phyloP scores from a whole-genome alignment of 2,113 vertebrate species.

The Ictidomys tridecemlineatus region DNA sequence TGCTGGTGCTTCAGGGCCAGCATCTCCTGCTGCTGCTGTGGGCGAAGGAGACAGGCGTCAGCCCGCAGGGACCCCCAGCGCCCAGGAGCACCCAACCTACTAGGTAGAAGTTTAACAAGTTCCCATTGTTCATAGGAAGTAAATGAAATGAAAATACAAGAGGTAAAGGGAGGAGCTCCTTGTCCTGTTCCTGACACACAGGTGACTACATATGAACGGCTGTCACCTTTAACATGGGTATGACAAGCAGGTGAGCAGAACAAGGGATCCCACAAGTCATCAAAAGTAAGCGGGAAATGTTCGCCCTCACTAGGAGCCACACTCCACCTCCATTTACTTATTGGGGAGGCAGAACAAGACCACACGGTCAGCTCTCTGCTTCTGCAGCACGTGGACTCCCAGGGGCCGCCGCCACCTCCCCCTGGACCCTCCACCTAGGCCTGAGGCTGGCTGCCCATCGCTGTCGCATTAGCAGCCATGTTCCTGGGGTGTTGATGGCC shows the following conservation, averaged over 20 bases:
- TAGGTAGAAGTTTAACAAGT: rapidly evolving
- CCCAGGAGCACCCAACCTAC: rapidly evolving
- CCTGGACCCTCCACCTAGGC: neutral
- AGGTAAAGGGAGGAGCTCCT: too few species aligned
- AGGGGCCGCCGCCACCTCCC: rapidly evolving
- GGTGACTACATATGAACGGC: neutral
- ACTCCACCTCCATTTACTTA: rapidly evolving
- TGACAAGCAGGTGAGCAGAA: neutral
- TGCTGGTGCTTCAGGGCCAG: slow-evolving; percentile 98
- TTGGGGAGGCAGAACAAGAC: neutral
- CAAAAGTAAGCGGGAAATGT: neutral
- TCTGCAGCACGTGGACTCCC: neutral
- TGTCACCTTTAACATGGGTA: too few species aligned
- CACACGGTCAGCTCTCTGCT: too few species aligned
- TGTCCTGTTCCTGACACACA: neutral
- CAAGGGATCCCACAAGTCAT: too few species aligned
- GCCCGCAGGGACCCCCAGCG: neutral
- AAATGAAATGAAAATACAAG: neutral
- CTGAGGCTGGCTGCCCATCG: neutral
- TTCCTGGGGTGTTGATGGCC: neutral
- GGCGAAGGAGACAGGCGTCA: neutral
- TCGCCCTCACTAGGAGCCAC: neutral
- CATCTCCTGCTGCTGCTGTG: slow-evolving; percentile 97
- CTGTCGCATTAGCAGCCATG: neutral
- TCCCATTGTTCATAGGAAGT: too few species aligned